Evolutionary conservation across 2,113 vertebrate genomes (phyloP), one percentile per base, ranked within the genome.

Genomic region (Rafetus swinhoei): DNA sequence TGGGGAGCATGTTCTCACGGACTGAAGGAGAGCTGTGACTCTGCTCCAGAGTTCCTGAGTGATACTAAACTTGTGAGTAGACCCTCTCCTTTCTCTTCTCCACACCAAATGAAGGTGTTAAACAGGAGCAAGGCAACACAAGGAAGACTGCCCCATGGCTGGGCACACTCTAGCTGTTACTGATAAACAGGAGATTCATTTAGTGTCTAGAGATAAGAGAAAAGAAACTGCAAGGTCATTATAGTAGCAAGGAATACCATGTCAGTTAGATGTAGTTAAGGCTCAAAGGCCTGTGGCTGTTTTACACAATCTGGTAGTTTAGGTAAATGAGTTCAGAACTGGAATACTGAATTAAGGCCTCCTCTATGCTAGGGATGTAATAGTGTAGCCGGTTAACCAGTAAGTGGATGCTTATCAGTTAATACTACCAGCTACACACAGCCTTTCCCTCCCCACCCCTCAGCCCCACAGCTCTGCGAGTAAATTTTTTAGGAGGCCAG

Each of bases 1-100:
- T 0, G 0, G 19, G 81, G 19, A 85, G 16, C 35, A 45, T 35
- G 24, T 12, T 79, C 4, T 5, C 0, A 0, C n/a, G 9, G 56
- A 45, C 1, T 0, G 22, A 81, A 24, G 0, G 50, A 18, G 1
- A 84, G 32, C 27, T 19, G 15, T 6, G 59, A 82, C 10, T 55
- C 54, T 52, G 16, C 13, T 82, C 27, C 62, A 18, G 29, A 6
- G 14, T 69, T 3, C 32, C 62, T n/a, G 32, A 69, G 32, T n/a
- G n/a, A 29, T n/a, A 8, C 15, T 19, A n/a, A 69, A n/a, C 32
- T n/a, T 69, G 65, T 35, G 65, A 69, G 32, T 29, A 69, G 65
- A 35, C 9, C 7, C 65, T 35, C 32, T 8, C 65, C 32, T 69
- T 35, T 35, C 32, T 69, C 32, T 69, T n/a, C 16, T 69, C 65